A percentile compares a stretch with the other conserved stretches of the same genome.
Evolutionary conservation across 2,113 vertebrate species (phyloP).

Genomic region (Ictalurus furcatus): DNA sequence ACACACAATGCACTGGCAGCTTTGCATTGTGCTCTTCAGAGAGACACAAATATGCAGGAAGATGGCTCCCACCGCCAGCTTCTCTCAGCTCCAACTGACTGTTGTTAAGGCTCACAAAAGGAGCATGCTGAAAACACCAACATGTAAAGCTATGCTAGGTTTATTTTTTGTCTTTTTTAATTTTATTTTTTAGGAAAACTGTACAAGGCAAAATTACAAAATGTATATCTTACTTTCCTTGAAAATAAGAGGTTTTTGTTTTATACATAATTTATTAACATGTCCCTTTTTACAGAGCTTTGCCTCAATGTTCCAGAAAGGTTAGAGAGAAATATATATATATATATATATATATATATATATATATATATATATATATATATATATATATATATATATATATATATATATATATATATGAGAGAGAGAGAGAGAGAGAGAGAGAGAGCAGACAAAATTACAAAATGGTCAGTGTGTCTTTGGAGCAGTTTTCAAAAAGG

Average conservation of each 20-base stretch:
- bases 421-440: not conserved
- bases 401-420: too few relatives aligned
- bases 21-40: conserved; percentile 18
- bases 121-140: conserved; percentile 56
- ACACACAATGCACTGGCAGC: conserved; percentile 22
- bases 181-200: conserved; percentile 58
- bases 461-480: conserved; percentile 21
- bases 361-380: too few relatives aligned
- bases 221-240: conserved; percentile 76
- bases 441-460: not conserved
- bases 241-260: conserved; percentile 66
- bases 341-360: too few relatives aligned
- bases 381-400: too few relatives aligned
- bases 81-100: conserved; percentile 46
- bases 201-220: conserved; percentile 61
- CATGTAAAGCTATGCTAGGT: conserved; percentile 40
- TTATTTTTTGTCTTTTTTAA: conserved; percentile 54
- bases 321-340: conserved; percentile 27
- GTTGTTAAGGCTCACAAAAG: conserved; percentile 54
- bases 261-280: conserved; percentile 65
- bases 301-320: conserved; percentile 56
- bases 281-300: conserved; percentile 71
- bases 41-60: not conserved
- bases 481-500: conserved; percentile 19
- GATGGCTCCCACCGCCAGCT: not conserved